These are phyloP conservation scores for Drosophila willistoni DNA, from an alignment of 1,140 invertebrate genomes.

Conservation along the genomic window DNA sequence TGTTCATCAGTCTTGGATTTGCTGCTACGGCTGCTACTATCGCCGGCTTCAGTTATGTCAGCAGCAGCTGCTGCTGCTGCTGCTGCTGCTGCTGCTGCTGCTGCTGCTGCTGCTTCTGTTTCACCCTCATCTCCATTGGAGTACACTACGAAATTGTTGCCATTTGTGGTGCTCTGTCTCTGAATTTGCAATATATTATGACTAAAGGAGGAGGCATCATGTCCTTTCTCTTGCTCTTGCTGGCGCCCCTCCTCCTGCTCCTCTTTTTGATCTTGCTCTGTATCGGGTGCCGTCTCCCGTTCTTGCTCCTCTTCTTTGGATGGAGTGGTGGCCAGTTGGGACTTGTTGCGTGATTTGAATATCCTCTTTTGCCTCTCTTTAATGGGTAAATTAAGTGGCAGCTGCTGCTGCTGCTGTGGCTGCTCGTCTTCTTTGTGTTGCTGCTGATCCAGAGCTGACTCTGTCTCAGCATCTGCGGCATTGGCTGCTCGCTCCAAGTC, in stretches of 20 bases:
- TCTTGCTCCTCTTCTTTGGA: constrained; percentile 5
- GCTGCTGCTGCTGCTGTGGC: constrained; percentile 3
- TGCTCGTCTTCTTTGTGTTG: neutral
- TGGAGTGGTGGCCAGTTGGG: constrained; percentile 22
- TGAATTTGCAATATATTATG: neutral
- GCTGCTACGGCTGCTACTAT: constrained; percentile 4
- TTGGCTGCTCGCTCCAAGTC: neutral
- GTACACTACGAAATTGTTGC: neutral
- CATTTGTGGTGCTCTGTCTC: neutral
- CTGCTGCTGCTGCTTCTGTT: no score
- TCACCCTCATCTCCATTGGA: neutral
- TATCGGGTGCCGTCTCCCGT: neutral
- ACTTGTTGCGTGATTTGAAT: constrained; percentile 75
- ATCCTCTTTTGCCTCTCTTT: constrained; percentile 79
- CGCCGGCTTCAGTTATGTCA: neutral
- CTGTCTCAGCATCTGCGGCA: neutral
- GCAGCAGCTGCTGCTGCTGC: no score
- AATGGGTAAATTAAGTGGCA: constrained; percentile 55
- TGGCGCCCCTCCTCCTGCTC: neutral
- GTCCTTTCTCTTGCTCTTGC: neutral
- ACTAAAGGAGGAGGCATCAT: neutral
- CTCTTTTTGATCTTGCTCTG: neutral
- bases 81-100: no score
- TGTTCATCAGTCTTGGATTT: constrained; percentile 41
- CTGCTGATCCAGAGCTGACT: neutral